Base-by-base conservation (phyloP, 2,113 vertebrate genomes). In the Mola mola region DNA sequence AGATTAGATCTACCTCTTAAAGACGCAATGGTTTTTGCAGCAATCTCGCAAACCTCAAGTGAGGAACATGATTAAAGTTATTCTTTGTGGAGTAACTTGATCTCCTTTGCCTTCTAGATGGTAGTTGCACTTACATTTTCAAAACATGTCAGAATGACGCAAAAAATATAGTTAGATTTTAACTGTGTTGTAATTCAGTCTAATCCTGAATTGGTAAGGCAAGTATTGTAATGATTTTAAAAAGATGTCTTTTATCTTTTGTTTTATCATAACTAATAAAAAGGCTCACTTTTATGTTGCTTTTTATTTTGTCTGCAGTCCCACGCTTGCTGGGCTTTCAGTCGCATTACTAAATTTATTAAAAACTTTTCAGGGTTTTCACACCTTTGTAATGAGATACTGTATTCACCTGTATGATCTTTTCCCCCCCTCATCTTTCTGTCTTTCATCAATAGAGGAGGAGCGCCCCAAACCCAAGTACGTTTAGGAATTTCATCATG, bases 381-480 rank as follows among this genome's bases (percentile, higher is more conserved):
- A 19, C 17, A 31, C 4, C 0, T 6, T 42, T 56, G 2, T 21
- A 9, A 8, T 2, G n/a, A 43, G 49, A 9, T 8, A 20, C 42
- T 36, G 11, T 5, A 43, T 58, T 43, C 7, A 1, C 10, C 55
- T 7, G 15, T 24, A 2, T 17, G 11, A 46, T 41, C 2, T 46
- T 4, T 29, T 40, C 50, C 11, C 29, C 17, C 50, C 11, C 29
- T n/a, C 9, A 5, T 53, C 22, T 47, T 6, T 53, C 10, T 38
- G 0, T 63, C 37, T 64, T 42, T 55, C 28, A 31, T 26, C 41
- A 10, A 16, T 76, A 91, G 89, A 92, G 58, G 91, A 93, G 51
- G 91, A 93, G 50, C 87, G 90, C 9, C 91, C 91, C 11, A 88
- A 90, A 65, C 92, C 92, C 21, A 93, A 91, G 92, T 92, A 91